phyloP scores from a whole-genome alignment of 2,888 invertebrate species.

The Eretmocerus hayati region DNA sequence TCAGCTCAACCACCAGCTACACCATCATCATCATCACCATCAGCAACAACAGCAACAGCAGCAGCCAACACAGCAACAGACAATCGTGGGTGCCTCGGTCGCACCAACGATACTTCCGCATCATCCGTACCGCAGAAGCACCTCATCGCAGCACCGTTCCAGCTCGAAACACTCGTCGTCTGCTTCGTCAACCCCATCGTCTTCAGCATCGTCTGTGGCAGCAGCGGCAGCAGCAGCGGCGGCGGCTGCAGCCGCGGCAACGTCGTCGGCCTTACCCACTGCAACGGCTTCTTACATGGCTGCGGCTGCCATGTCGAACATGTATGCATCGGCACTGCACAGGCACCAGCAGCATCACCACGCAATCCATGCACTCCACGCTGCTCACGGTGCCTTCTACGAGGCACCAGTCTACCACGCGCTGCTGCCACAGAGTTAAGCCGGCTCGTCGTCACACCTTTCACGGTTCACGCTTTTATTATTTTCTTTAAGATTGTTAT shows the following conservation, averaged over 20 bases:
- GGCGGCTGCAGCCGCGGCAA: background rate
- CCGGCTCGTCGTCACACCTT: background rate
- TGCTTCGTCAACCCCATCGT: conserved; percentile 19
- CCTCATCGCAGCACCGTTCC: background rate
- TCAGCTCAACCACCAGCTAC: conserved; percentile 19
- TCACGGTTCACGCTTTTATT: background rate
- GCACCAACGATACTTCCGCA: conserved; percentile 21
- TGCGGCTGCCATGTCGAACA: background rate
- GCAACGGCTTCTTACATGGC: background rate
- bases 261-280: background rate
- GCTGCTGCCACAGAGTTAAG: conserved; percentile 40
- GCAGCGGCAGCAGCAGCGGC: conserved; percentile 25
- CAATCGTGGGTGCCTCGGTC: too few species aligned
- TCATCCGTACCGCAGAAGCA: conserved; percentile 27
- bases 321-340: too few species aligned
- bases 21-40: too few species aligned
- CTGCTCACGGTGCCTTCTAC: conserved; percentile 35
- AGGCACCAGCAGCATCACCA: conserved; percentile 23
- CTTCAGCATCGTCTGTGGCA: conserved; percentile 35
- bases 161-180: conserved; percentile 13
- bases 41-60: too few species aligned
- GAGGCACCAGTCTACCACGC: conserved; percentile 42
- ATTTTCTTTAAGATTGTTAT: background rate
- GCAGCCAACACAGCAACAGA: too few species aligned
- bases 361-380: conserved; percentile 37